Conservation (phyloP, 2,888 invertebrate species). For the Meghimatium bilineatum region DNA sequence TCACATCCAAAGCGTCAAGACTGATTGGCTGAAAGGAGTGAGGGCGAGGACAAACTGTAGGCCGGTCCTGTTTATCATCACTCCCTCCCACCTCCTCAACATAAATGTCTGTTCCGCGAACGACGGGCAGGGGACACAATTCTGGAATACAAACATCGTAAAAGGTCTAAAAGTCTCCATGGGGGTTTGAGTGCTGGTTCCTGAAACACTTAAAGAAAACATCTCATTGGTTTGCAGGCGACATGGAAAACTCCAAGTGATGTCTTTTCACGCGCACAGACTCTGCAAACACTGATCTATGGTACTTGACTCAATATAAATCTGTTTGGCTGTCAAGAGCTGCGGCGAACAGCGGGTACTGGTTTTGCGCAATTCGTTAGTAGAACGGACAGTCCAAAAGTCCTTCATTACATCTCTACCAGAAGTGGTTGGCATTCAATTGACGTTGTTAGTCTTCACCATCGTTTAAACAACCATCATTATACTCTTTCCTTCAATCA, state of each 20-base stretch:
- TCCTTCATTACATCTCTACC: not conserved
- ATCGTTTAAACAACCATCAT: not conserved
- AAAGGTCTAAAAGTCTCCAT: slow-evolving; percentile 15
- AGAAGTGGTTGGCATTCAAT: not conserved
- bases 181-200: not conserved
- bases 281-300: slow-evolving; percentile 34
- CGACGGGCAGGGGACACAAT: slow-evolving; percentile 9
- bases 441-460: not conserved
- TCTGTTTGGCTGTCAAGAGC: slow-evolving; percentile 24
- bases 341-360: slow-evolving; percentile 24
- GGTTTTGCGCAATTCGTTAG: slow-evolving; percentile 1
- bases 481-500: not conserved
- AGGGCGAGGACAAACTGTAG: not conserved
- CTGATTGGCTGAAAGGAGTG: slow-evolving; percentile 25
- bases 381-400: not conserved
- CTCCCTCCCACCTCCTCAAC: slow-evolving; percentile 16
- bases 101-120: not conserved
- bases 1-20: not conserved
- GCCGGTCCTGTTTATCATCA: slow-evolving; percentile 16
- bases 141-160: slow-evolving; percentile 29
- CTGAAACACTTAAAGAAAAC: slow-evolving; percentile 33
- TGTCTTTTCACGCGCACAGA: slow-evolving; percentile 11
- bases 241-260: slow-evolving; percentile 2
- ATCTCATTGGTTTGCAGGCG: slow-evolving; percentile 38
- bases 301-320: slow-evolving; percentile 26